Conservation (phyloP, 1,140 invertebrate species). For the Caenorhabditis latens region DNA sequence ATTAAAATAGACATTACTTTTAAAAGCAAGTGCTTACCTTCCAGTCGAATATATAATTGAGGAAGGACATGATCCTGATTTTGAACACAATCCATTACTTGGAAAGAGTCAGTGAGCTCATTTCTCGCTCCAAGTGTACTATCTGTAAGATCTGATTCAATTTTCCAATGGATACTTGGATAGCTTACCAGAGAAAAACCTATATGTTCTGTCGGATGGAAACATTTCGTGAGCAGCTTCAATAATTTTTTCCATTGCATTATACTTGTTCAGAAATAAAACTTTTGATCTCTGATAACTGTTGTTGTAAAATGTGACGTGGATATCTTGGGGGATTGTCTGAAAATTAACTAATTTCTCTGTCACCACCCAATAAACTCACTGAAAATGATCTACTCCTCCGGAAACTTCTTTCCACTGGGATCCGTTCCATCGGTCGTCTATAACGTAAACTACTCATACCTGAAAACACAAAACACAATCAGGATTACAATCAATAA, state of each 20-base stretch:
- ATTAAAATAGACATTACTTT: neutral
- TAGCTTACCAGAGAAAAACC: slow-evolving; percentile 5
- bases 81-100: slow-evolving; percentile 35
- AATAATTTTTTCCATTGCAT: slow-evolving; percentile 30
- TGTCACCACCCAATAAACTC: neutral
- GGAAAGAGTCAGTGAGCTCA: neutral
- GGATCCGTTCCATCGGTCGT: neutral
- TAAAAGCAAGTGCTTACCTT: neutral
- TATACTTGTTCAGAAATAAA: slow-evolving; percentile 7
- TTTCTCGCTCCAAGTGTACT: slow-evolving; percentile 6
- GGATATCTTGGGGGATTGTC: slow-evolving; percentile 9
- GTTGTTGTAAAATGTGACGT: slow-evolving; percentile 11
- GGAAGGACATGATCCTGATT: slow-evolving; percentile 18
- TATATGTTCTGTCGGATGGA: neutral
- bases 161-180: neutral
- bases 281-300: slow-evolving; percentile 12
- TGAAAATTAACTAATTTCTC: neutral
- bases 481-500: neutral
- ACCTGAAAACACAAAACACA: neutral
- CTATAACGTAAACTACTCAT: slow-evolving; percentile 38
- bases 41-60: neutral
- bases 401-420: neutral
- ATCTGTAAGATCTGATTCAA: neutral
- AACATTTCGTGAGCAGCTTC: slow-evolving; percentile 33
- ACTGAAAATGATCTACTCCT: neutral